Evolutionary conservation across 2,797 vertebrate genomes (phyloP), one percentile per base, ranked within the genome.

Genomic region (Sebastolobus altivelis): DNA sequence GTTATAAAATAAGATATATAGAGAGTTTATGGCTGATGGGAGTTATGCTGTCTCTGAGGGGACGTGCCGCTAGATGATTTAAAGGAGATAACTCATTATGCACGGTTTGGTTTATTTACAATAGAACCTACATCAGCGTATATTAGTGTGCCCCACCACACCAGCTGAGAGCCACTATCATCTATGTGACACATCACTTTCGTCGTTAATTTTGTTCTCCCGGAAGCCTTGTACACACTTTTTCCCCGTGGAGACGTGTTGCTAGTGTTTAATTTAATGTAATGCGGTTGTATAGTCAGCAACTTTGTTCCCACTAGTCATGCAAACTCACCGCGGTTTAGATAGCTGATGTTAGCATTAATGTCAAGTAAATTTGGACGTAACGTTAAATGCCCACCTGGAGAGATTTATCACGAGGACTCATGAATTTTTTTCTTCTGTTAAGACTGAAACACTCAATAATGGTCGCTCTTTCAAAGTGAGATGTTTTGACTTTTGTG

Each of bases 221-320:
- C 65, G 31, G 60, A 58, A 62, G 46, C 31, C 40, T 68, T 33
- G 18, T 60, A 54, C 63, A 63, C 2, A 43, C 25, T 11, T 49
- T 65, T 7, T 29, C 25, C 20, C 46, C 6, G 46, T 29, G 5
- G 25, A 49, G 40, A 11, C 6, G 20, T 37, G 35, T 18, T 35
- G 6, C 40, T 72, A 43, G 62, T 65, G 20, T 65, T 72, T 43
- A 22, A 61, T 49, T 72, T 72, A 65, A 54, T 54, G 55, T 37
- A 65, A 65, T 38, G n/a, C 2, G 22, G 43, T 69, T 43, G 18
- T 7, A 69, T 56, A 67, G 25, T 65, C 31, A 63, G 20, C 58
- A 68, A 43, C 56, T 68, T 5, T 54, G 25, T 49, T 6, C 56
- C 11, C 27, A 60, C 66, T 20, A 55, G 22, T 46, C 59, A 67